Conservation (phyloP, 2,888 invertebrate genomes). For the Drosophila recens region DNA sequence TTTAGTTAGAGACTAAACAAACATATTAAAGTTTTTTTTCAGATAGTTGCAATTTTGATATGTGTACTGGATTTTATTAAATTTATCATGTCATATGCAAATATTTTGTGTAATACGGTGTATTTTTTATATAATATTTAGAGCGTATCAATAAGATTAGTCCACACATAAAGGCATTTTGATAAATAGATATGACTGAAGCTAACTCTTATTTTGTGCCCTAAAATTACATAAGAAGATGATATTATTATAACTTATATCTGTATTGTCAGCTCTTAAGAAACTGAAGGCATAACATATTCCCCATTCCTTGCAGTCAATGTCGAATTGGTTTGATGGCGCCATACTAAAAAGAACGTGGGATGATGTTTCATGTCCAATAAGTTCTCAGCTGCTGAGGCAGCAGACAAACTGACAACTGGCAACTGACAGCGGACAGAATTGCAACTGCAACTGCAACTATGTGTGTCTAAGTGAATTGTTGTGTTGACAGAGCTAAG, state of each 20-base stretch:
- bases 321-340: neutral
- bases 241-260: neutral
- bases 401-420: slow-evolving; percentile 19
- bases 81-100: no score
- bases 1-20: no score
- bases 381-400: slow-evolving; percentile 12
- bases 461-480: slow-evolving; percentile 73
- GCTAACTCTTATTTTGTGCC: neutral
- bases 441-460: slow-evolving; percentile 21
- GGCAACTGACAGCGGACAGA: slow-evolving; percentile 27
- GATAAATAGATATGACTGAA: no score
- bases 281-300: neutral
- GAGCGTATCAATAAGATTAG: no score
- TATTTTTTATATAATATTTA: no score
- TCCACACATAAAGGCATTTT: no score
- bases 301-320: neutral
- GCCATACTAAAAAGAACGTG: slow-evolving; percentile 3
- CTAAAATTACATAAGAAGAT: neutral
- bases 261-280: neutral
- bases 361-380: slow-evolving; percentile 4
- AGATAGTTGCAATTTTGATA: no score
- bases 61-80: no score
- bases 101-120: no score
- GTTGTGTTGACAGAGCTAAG: slow-evolving; percentile 75
- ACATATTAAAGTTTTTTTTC: no score